Percentiles rank a stretch among this genome's conserved stretches.
Evolutionary conservation across 2,113 vertebrate species (phyloP).

Genomic region (Myotis yumanensis): DNA sequence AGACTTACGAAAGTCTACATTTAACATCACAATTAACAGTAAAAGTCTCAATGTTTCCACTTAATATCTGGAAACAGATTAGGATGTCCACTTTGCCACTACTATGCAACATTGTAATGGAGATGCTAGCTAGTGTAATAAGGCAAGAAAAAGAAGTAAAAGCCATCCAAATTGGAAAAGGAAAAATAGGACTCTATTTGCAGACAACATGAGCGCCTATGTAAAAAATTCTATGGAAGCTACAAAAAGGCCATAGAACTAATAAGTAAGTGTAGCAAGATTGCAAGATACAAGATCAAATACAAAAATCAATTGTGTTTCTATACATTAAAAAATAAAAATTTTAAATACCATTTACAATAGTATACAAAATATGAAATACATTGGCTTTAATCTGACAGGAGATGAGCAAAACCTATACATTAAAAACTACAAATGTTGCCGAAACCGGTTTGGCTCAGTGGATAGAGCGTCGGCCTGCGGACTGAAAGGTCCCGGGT

Average conservation of each 20-base stretch:
- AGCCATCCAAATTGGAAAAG: neutral
- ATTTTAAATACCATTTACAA: neutral
- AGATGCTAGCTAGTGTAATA: neutral
- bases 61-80: neutral
- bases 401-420: neutral
- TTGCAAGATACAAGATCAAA: neutral
- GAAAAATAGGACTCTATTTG: neutral
- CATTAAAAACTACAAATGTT: neutral
- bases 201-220: neutral
- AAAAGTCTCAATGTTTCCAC: neutral
- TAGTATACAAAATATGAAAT: neutral
- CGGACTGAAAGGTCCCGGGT: too few relatives aligned
- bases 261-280: neutral
- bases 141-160: neutral
- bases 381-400: neutral
- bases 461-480: too few relatives aligned
- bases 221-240: neutral
- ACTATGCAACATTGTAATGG: neutral
- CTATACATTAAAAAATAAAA: neutral
- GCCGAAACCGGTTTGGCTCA: too few relatives aligned
- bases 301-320: neutral
- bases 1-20: neutral
- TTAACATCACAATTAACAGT: neutral
- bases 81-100: neutral
- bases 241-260: neutral